A percentile compares a stretch with the other conserved stretches of the same genome.
phyloP scores from a whole-genome alignment of 2,888 invertebrate genomes.

The Thereva unica region DNA sequence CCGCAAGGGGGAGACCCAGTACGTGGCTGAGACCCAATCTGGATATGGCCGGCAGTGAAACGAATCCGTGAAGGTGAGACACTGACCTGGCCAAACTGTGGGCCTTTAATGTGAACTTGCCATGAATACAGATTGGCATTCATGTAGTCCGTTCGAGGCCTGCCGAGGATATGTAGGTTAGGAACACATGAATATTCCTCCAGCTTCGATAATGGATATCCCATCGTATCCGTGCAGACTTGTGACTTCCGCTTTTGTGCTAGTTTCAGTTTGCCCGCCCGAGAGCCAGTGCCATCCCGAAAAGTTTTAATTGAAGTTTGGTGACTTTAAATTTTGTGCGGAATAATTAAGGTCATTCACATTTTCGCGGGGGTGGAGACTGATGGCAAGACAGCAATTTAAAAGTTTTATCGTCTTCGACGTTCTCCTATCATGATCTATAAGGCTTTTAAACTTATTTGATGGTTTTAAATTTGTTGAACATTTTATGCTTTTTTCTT shows the following conservation, averaged over 20 bases:
- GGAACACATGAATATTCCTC: slow-evolving; percentile 23
- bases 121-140: slow-evolving; percentile 8
- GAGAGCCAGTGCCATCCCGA: slow-evolving; percentile 12
- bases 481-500: too few relatives aligned
- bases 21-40: slow-evolving; percentile 9
- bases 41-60: neutral
- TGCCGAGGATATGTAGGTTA: slow-evolving; percentile 10
- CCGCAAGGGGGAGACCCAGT: slow-evolving; percentile 6
- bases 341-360: slow-evolving; percentile 17
- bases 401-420: too few relatives aligned
- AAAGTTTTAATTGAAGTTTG: slow-evolving; percentile 35
- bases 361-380: slow-evolving; percentile 5
- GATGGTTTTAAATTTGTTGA: too few relatives aligned
- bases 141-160: neutral
- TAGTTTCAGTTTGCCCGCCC: neutral
- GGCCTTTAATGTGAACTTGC: neutral
- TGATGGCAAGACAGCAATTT: neutral
- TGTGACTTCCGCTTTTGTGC: slow-evolving; percentile 2
- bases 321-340: slow-evolving; percentile 27
- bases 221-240: slow-evolving; percentile 5
- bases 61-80: neutral
- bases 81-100: neutral
- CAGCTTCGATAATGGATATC: slow-evolving; percentile 6
- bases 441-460: too few relatives aligned
- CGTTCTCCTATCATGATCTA: too few relatives aligned